Evolutionary conservation across 2,888 invertebrate genomes (phyloP), one percentile per base, ranked within the genome.

Genomic region (Drosophila nigritarsus): DNA sequence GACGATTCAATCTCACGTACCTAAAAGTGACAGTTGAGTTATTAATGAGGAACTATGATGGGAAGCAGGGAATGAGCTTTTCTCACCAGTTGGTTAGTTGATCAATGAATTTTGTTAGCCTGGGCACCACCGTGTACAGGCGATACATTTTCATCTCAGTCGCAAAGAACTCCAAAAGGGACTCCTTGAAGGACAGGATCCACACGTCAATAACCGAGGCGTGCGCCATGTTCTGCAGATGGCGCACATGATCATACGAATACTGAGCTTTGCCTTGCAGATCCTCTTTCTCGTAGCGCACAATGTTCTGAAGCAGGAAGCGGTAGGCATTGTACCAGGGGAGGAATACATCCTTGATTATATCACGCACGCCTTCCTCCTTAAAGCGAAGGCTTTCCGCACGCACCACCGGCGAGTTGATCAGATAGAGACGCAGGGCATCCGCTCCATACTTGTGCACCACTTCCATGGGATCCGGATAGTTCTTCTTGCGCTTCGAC

Each of bases 401-500:
- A 78, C 98, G 95, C 0, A 99, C 99, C 7, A 99, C 99, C 0
- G 99, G 99, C 0, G 99, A 99, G 94, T 99, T 99, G 73, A 99
- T 98, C 64, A 99, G 94, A 93, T 99, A 99, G 40, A 99, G 94
- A 74, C 99, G 95, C 51, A 99, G 94, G 24, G 99, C 99, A 94
- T 99, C 99, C 0, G 99, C 99, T 2, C 99, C 99, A 92, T 97
- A 99, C 92, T 98, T 98, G 56, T 96, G 93, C 0, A 98, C 96
- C 20, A 99, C 95, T 86, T 97, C 96, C 94, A 98, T 94, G 1
- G 99, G 99, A 94, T 99, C 99, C 0, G 99, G 99, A 93, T 99
- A 99, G 92, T 99, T 99, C 93, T 99, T 98, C 94, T 99, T 99
- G 34, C 99, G 95, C 92, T 99, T 99, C 0, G 99, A 99, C 99